These are phyloP conservation scores for Apamea sordens DNA, from an alignment of 2,888 invertebrate genomes.

Conservation along the genomic window DNA sequence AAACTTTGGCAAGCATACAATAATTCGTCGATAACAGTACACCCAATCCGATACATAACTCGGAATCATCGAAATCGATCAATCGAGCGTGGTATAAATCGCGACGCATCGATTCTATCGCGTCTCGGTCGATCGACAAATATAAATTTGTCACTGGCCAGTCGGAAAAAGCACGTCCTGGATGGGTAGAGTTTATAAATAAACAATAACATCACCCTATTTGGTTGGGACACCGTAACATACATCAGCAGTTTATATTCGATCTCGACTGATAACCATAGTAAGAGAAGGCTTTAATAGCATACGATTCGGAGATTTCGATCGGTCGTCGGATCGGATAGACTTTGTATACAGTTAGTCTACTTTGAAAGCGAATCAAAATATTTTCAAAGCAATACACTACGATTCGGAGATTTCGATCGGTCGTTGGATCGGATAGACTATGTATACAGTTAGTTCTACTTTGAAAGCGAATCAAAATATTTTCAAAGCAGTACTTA, in stretches of 20 bases:
- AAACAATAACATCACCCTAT: conserved; percentile 87
- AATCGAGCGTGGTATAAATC: conserved; percentile 87
- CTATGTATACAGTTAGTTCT: too few relatives aligned
- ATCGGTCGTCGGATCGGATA: conserved; percentile 10
- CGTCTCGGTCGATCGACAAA: conserved; percentile 86
- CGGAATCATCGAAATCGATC: conserved; percentile 87
- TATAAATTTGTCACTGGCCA: conserved; percentile 89
- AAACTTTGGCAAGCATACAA: conserved; percentile 71
- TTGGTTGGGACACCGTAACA: conserved; percentile 84
- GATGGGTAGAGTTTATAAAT: conserved; percentile 86
- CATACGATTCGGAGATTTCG: conserved; percentile 48
- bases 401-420: too few relatives aligned
- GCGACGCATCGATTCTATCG: conserved; percentile 87
- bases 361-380: neutral
- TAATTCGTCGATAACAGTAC: conserved; percentile 78
- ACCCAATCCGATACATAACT: conserved; percentile 79
- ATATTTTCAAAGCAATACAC: neutral
- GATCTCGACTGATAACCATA: conserved; percentile 81
- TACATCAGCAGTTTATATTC: conserved; percentile 81
- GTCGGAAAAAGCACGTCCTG: conserved; percentile 82
- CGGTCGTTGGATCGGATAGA: too few relatives aligned
- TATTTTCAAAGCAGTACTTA: neutral
- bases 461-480: neutral
- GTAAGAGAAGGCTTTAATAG: conserved; percentile 73
- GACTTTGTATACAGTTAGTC: neutral